Evolutionary conservation across 2,113 vertebrate genomes (phyloP).

Genomic region (Grammomys surdaster): DNA sequence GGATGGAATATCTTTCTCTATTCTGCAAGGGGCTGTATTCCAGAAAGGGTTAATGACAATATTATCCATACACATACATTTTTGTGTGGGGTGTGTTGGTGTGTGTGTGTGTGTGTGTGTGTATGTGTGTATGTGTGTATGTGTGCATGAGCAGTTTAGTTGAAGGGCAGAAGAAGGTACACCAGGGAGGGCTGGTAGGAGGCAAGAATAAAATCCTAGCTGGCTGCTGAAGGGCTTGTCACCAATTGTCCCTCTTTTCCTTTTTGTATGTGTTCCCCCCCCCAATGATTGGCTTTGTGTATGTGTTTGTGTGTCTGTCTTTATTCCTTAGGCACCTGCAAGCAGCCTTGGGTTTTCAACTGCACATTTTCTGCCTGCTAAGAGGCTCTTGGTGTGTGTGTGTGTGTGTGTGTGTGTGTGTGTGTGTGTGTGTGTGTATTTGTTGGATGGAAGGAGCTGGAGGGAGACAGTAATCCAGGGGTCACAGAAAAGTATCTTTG

Average conservation of each 20-base stretch:
- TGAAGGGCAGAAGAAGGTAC: constrained; percentile 73
- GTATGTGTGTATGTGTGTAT: background rate
- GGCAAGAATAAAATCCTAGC: constrained; percentile 66
- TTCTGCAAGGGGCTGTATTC: constrained; percentile 42
- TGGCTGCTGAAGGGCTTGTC: constrained; percentile 73
- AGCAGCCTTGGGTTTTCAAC: constrained; percentile 77
- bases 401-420: background rate
- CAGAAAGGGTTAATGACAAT: constrained; percentile 79
- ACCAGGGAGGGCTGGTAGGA: constrained; percentile 48
- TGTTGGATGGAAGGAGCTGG: background rate
- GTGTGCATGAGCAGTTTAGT: constrained; percentile 69
- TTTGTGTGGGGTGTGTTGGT: background rate
- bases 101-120: constrained; percentile 32
- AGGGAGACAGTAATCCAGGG: constrained; percentile 31
- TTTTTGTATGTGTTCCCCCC: constrained; percentile 21
- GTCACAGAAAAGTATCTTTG: constrained; percentile 57
- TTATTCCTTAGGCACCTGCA: constrained; percentile 83
- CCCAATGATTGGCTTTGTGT: constrained; percentile 72
- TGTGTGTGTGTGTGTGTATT: background rate
- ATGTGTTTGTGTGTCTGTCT: constrained; percentile 66
- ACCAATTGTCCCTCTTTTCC: constrained; percentile 71
- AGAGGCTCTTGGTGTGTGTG: constrained; percentile 39
- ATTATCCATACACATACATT: constrained; percentile 25
- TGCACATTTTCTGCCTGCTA: constrained; percentile 72
- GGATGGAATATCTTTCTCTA: constrained; percentile 71